Percentiles rank a stretch among this genome's conserved stretches.
Conservation (phyloP, 2,797 vertebrate genomes). For the Ctenopoma multispine region DNA sequence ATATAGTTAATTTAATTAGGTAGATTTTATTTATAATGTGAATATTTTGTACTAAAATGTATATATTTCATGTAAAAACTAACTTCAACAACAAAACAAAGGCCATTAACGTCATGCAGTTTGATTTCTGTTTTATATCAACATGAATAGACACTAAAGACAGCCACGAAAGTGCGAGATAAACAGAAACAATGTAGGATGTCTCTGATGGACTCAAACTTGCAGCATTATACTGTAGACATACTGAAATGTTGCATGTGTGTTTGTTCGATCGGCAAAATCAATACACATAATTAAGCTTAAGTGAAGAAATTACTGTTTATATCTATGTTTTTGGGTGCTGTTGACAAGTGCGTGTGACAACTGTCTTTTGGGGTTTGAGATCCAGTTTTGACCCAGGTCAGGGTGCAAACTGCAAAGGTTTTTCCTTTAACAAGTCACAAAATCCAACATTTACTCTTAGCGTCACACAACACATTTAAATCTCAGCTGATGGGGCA, state of each 20-base stretch:
- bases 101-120: too few relatives aligned
- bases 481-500: background rate
- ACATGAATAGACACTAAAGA: too few relatives aligned
- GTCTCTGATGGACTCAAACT: background rate
- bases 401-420: conserved; percentile 34
- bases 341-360: rapidly evolving
- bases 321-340: too few relatives aligned
- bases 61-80: too few relatives aligned
- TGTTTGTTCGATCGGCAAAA: too few relatives aligned
- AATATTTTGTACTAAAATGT: too few relatives aligned
- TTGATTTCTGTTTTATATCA: too few relatives aligned
- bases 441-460: conserved; percentile 29
- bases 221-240: background rate
- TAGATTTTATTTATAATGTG: background rate
- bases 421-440: conserved; percentile 32
- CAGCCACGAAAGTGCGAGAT: background rate
- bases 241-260: too few relatives aligned
- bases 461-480: conserved; percentile 40
- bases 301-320: too few relatives aligned
- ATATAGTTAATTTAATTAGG: background rate
- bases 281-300: too few relatives aligned
- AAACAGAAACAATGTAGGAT: background rate
- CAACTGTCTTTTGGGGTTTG: conserved; percentile 18
- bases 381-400: conserved; percentile 47
- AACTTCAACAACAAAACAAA: too few relatives aligned